phyloP scores from a whole-genome alignment of 2,797 vertebrate genomes.

The Acipenser oxyrinchus region DNA sequence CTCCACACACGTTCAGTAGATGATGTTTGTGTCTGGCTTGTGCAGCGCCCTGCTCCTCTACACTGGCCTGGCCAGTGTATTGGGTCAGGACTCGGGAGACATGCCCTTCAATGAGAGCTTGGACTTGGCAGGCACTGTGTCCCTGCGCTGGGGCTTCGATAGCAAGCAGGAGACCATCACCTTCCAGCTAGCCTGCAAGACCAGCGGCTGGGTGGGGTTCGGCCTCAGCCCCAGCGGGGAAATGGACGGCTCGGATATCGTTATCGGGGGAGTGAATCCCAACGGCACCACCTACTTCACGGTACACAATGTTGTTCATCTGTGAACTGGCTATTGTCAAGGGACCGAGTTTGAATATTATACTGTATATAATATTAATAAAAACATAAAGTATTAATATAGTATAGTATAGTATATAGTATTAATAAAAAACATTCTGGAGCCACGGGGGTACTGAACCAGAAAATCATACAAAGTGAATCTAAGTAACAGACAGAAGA shows the following conservation, averaged over 20 bases:
- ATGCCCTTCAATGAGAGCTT: conserved; percentile 56
- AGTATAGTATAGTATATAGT: no score
- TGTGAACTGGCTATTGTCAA: background rate
- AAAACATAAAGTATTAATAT: no score
- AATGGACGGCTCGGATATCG: conserved; percentile 55
- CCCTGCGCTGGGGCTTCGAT: conserved; percentile 60
- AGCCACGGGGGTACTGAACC: no score
- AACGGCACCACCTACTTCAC: conserved; percentile 55
- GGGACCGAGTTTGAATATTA: no score
- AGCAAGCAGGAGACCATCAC: conserved; percentile 41
- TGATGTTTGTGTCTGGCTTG: no score
- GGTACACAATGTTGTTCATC: conserved; percentile 40
- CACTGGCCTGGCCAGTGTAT: conserved; percentile 19
- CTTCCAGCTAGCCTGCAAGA: conserved; percentile 54
- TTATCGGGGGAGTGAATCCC: conserved; percentile 54
- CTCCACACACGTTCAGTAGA: no score
- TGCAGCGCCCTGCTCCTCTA: conserved; percentile 21
- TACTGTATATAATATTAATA: background rate
- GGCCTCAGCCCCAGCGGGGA: conserved; percentile 54
- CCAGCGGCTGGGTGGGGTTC: conserved; percentile 62
- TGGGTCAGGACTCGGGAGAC: conserved; percentile 14
- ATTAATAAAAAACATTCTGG: background rate
- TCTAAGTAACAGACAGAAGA: no score
- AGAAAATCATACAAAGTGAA: no score
- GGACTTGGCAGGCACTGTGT: conserved; percentile 37